Conservation (phyloP, 1,140 invertebrate genomes). For the Cepaea nemoralis region DNA sequence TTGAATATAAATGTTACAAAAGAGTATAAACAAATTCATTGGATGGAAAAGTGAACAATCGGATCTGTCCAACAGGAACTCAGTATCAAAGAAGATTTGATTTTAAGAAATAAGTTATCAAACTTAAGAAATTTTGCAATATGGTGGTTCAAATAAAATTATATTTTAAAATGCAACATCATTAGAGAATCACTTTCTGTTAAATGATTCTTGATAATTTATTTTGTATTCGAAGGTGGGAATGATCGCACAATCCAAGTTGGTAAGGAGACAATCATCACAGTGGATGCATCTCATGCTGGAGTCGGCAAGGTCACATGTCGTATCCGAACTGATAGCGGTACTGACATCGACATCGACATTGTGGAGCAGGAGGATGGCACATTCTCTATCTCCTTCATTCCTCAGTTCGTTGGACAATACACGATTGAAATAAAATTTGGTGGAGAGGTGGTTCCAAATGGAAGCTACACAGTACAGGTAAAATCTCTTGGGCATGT, state of each 20-base stretch:
- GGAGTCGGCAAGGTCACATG: constrained; percentile 88
- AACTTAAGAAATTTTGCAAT: no score
- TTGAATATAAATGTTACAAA: no score
- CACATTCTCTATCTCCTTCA: constrained; percentile 82
- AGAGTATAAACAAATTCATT: no score
- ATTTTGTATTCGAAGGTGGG: no score
- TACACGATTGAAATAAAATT: constrained; percentile 90
- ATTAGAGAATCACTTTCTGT: no score
- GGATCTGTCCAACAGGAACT: no score
- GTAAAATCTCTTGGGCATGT: constrained; percentile 50
- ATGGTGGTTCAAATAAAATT: no score
- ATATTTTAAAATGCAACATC: no score
- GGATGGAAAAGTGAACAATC: no score
- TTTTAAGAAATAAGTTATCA: no score
- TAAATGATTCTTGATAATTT: no score
- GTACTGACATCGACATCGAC: constrained; percentile 84
- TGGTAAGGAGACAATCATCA: constrained; percentile 85
- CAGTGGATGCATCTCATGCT: constrained; percentile 87
- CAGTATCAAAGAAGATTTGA: no score
- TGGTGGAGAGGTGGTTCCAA: constrained; percentile 87
- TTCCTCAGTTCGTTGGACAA: constrained; percentile 84
- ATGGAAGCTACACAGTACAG: constrained; percentile 80
- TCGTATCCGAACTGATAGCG: constrained; percentile 83
- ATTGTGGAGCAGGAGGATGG: constrained; percentile 89
- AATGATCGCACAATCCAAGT: constrained; percentile 76